Base-by-base conservation (phyloP, 2,888 invertebrate species). In the Lordiphosa fenestrarum region DNA sequence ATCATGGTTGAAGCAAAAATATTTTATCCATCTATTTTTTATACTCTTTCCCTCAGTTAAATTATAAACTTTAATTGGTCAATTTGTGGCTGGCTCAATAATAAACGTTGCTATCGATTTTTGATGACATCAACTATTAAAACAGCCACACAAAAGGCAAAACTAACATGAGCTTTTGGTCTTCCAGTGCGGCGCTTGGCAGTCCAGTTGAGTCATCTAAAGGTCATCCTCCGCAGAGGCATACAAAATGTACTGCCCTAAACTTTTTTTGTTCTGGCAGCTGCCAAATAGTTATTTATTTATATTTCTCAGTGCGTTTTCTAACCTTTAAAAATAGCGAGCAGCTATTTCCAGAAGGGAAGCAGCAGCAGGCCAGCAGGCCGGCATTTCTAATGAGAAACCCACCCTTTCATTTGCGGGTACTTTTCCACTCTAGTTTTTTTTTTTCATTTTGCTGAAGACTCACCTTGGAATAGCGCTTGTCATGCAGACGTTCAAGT, bases 381-480 rank as follows among this genome's bases (percentile, higher is more conserved):
- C 25, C 6, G 10, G 13, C 21, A 50, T 19, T 44, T 53, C 30
- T 19, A 37, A 59, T 70, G 65, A 42, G 64, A 69, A 74, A 83
- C 75, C 75, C 53, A 55, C 60, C 53, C 53, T 46, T 40, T 5
- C 25, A 15, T 48, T 54, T 56, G 33, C 38, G 68, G 68, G 74
- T 81, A 71, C 41, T 85, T 85, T 85, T 85, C 84, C 84, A 80
- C 63, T 59, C 49, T n/a, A 30, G 19, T 19, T 3, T 19, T 19
- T 19, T 19, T 19, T 19, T 19, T 19, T 19, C 3, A 2, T 19
- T 2, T 19, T 19, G 19, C 19, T 19, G 19, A 19, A 19, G 41
- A 73, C 88, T 70, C 70, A 90, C 90, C 89, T 90, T 90, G 59
- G 86, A 87, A 58, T 71, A 89, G 53, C 87, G 87, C 53, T 87